Base-by-base conservation (phyloP, 2,113 vertebrate genomes). In the Cryptotis parvus region DNA sequence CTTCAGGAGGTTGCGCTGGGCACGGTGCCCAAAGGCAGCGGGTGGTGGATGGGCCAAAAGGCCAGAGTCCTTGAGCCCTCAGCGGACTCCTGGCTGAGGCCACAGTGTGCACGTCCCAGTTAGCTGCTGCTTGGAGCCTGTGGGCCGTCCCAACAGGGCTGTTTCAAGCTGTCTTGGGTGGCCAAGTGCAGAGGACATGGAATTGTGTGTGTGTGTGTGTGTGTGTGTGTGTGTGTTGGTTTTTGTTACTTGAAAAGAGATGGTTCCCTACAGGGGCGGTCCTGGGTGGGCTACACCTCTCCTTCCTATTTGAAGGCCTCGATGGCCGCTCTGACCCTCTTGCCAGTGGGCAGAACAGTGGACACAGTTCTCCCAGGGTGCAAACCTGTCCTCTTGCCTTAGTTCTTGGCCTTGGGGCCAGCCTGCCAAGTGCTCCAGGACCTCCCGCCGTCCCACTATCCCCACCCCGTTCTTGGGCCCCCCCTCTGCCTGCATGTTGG, bases 211-310 rank as follows among this genome's bases (percentile, higher is more conserved):
- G 26, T 65, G 16, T 58, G 58, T 61, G 20, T 61, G 20, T 61
- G 58, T 61, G 20, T 61, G 20, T 61, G 20, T 61, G 58, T 61
- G 20, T 26, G 20, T 65, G 26, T 65, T 9, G 8, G 49, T 73
- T 77, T 9, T 63, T 35, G 72, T 86, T 68, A 11, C 5, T 3
- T 52, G 69, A 45, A 78, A 90, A 58, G 74, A 49, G 73, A 55
- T 74, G 74, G 43, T 84, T 92, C 84, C 55, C 90, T 43, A 84
- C 87, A 89, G 1, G 22, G 73, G 77, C 66, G 55, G 27, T 63
- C 78, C 89, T 89, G 33, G 83, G 35, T n/a, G 39, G 73, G 80
- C 84, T 92, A 76, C 83, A 24, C 63, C 69, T 45, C 6, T 43
- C 35, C 49, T 15, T 89, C 45, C 69, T 55, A 55, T 52, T 72